These are phyloP conservation scores for Silurus glanis DNA, from an alignment of 2,113 vertebrate genomes.

Conservation along the genomic window DNA sequence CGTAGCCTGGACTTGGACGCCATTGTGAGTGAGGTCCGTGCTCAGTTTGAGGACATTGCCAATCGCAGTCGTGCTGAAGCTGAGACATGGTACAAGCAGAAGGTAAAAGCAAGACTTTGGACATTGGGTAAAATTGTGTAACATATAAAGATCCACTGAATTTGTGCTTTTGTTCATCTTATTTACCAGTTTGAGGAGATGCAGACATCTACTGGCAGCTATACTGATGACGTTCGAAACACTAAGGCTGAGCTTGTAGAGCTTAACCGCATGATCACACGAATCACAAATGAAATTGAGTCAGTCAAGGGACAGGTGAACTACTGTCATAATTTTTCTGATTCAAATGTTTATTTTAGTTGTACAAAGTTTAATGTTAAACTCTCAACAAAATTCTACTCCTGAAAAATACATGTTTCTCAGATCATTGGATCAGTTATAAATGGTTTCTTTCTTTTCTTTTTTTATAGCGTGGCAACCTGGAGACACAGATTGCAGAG, in stretches of 20 bases:
- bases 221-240: conserved; percentile 75
- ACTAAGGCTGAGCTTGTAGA: conserved; percentile 84
- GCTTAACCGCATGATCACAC: conserved; percentile 78
- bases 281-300: conserved; percentile 82
- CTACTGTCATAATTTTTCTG: background rate
- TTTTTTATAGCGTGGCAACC: conserved; percentile 73
- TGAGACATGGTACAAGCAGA: conserved; percentile 78
- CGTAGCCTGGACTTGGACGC: conserved; percentile 81
- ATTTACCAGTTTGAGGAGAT: conserved; percentile 78
- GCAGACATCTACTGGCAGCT: conserved; percentile 63
- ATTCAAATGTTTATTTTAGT: background rate
- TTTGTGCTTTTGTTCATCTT: background rate
- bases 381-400: background rate
- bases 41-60: conserved; percentile 83
- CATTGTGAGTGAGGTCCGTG: conserved; percentile 83
- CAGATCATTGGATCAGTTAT: background rate
- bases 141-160: background rate
- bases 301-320: conserved; percentile 80
- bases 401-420: background rate
- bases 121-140: background rate
- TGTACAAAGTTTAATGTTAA: background rate
- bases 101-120: conserved; percentile 65
- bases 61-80: conserved; percentile 73
- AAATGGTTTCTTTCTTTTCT: background rate
- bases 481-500: conserved; percentile 83